A percentile compares a stretch with the other conserved stretches of the same genome.
phyloP scores from a whole-genome alignment of 2,113 vertebrate species.

The Cyprinodon brontotheroides region DNA sequence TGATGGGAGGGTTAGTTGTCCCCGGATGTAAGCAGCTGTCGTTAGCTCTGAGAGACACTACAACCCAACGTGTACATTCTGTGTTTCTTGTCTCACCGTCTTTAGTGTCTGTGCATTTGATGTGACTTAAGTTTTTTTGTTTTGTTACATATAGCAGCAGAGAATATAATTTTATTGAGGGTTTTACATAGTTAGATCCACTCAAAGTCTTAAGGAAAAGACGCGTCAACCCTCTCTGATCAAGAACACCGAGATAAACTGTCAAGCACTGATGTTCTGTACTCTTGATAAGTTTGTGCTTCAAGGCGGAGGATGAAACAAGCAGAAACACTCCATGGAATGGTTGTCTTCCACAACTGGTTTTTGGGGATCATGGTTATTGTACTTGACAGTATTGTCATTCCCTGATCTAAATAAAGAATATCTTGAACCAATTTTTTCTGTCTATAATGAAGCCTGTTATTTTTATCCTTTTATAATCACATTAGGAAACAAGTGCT shows the following conservation, averaged over 20 bases:
- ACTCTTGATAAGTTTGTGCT: slow-evolving; percentile 36
- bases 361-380: slow-evolving; percentile 59
- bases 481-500: background rate
- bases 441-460: background rate
- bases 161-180: slow-evolving; percentile 68
- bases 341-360: slow-evolving; percentile 73
- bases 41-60: slow-evolving; percentile 64
- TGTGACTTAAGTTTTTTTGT: slow-evolving; percentile 56
- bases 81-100: slow-evolving; percentile 70
- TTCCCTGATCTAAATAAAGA: slow-evolving; percentile 74
- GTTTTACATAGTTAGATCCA: slow-evolving; percentile 62
- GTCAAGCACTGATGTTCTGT: slow-evolving; percentile 23
- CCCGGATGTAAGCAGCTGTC: slow-evolving; percentile 57
- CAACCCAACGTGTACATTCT: slow-evolving; percentile 55
- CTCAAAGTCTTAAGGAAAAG: slow-evolving; percentile 59
- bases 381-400: slow-evolving; percentile 71
- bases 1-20: slow-evolving; percentile 56
- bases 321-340: slow-evolving; percentile 45
- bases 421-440: slow-evolving; percentile 55
- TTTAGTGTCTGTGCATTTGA: slow-evolving; percentile 71
- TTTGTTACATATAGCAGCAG: slow-evolving; percentile 70
- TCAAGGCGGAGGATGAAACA: slow-evolving; percentile 18
- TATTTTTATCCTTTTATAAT: background rate
- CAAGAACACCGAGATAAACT: slow-evolving; percentile 29
- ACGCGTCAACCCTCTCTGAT: slow-evolving; percentile 51